Conservation (phyloP, 2,888 invertebrate genomes). For the Junonia oenone region DNA sequence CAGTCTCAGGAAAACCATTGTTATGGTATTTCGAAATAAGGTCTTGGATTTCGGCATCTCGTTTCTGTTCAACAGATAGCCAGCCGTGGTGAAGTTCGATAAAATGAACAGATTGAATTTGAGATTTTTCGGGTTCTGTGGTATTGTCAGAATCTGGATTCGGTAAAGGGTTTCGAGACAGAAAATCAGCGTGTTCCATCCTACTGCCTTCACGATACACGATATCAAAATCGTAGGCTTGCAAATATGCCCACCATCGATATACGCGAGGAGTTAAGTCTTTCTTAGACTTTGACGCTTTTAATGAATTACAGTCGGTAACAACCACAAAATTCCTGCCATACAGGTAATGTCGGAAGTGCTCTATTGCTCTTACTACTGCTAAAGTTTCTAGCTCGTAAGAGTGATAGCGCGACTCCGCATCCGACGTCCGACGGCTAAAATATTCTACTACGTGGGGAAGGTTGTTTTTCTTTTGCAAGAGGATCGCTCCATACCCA, state of each 20-base stretch:
- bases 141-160: background rate
- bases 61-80: conserved; percentile 35
- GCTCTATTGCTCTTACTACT: conserved; percentile 29
- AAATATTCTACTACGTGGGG: conserved; percentile 33
- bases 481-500: conserved; percentile 28
- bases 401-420: background rate
- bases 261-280: conserved; percentile 35
- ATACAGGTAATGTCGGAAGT: conserved; percentile 16
- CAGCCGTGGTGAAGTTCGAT: conserved; percentile 29
- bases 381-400: conserved; percentile 15
- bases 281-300: conserved; percentile 28
- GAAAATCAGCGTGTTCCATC: conserved; percentile 34
- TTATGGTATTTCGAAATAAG: conserved; percentile 22
- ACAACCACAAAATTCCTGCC: conserved; percentile 12
- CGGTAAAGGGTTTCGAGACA: conserved; percentile 26
- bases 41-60: conserved; percentile 20
- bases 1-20: conserved; percentile 12
- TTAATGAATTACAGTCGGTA: conserved; percentile 21
- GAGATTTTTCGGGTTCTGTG: background rate
- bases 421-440: conserved; percentile 23
- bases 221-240: conserved; percentile 30
- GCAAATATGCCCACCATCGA: conserved; percentile 36
- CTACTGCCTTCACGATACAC: conserved; percentile 25
- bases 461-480: conserved; percentile 26
- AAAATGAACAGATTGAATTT: background rate